Base-by-base conservation (phyloP, 1,140 invertebrate genomes). In the Trachelipus rathkii region DNA sequence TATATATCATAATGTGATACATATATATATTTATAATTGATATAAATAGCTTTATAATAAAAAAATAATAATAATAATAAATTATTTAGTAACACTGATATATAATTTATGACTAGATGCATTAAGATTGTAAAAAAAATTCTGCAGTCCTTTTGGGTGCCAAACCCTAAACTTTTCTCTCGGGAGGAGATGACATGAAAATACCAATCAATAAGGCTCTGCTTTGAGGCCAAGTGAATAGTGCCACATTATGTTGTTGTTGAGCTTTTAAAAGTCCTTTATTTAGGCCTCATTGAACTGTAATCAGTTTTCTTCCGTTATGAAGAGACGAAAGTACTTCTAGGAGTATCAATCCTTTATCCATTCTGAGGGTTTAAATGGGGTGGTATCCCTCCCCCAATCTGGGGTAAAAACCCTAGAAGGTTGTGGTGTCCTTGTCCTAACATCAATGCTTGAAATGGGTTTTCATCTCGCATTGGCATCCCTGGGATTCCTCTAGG, bases 331-430 rank as follows among this genome's bases (percentile, higher is more conserved):
- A 60, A 19, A 60, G 1, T 60, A 15, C 1, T 1, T 8, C 3
- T 60, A 60, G 11, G 11, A 60, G 50, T 60, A 15, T 19, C 50
- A 19, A 15, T 19, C 50, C 50, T 60, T 60, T 60, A 60, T 60
- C 50, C 50, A 60, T 60, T 60, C 8, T 60, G 50, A 8, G 50
- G 50, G 50, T 60, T 60, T 19, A 60, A 60, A 60, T 60, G 50
- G 50, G 19, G 50, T 2, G 50, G 50, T 15, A 60, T 13, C 11
- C 50, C 50, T 19, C 50, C 50, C 3, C 11, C 50, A 13, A 60
- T 60, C 8, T 60, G 50, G 19, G 50, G 50, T 60, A 60, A 19
- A 13, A 60, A 60, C 50, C 50, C 50, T 60, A 60, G 8, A 60
- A 60, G 19, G 50, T 60, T 60, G 50, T 60, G 50, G 50, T 2